Conservation (phyloP, 2,113 vertebrate species). For the Ancistrus triradiatus region DNA sequence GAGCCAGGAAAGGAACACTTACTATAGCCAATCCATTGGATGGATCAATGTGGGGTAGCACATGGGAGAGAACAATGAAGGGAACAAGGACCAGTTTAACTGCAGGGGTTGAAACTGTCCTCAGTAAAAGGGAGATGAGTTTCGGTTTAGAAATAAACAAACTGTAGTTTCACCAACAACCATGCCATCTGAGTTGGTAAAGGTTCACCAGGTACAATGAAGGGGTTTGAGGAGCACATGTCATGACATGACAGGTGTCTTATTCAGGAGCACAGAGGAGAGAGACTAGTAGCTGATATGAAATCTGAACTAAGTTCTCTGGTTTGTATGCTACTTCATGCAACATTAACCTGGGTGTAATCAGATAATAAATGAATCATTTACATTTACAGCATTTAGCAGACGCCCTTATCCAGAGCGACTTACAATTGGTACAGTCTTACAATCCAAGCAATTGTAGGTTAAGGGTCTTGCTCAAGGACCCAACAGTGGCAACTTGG, state of each 20-base stretch:
- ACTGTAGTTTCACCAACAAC: slow-evolving; percentile 27
- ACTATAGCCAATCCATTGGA: slow-evolving; percentile 32
- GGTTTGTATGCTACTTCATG: too few species aligned
- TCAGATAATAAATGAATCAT: too few species aligned
- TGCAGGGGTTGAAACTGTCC: slow-evolving; percentile 34
- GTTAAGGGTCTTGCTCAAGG: too few species aligned
- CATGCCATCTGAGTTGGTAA: slow-evolving; percentile 19
- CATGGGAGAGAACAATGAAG: slow-evolving; percentile 33
- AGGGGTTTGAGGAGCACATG: slow-evolving; percentile 13
- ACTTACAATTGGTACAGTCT: too few species aligned
- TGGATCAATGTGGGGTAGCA: slow-evolving; percentile 24
- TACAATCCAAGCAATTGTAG: too few species aligned
- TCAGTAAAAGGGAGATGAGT: slow-evolving; percentile 13
- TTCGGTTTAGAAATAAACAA: slow-evolving; percentile 27
- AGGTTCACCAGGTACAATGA: slow-evolving; percentile 26
- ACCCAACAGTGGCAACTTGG: too few species aligned
- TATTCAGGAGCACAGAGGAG: background rate
- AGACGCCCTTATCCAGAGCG: too few species aligned
- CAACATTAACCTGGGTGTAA: too few species aligned
- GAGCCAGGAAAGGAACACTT: slow-evolving; percentile 32
- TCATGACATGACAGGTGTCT: slow-evolving; percentile 1
- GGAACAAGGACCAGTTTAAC: slow-evolving; percentile 32
- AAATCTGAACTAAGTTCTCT: too few species aligned
- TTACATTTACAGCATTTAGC: too few species aligned
- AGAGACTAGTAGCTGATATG: background rate